Conservation (phyloP, 2,888 invertebrate species). For the Cinara cedri region DNA sequence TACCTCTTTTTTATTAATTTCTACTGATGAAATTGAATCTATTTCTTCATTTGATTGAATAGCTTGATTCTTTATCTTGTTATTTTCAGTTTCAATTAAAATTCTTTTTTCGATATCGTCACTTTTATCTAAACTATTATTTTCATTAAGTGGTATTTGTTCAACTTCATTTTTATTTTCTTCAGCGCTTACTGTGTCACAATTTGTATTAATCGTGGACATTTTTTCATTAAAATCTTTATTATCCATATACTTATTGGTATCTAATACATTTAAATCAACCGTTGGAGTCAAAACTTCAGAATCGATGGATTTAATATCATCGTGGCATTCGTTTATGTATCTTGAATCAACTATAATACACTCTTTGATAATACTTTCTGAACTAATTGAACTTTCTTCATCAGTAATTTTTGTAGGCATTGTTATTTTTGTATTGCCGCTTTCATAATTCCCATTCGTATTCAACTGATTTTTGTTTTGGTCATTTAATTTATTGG, state of each 20-base stretch:
- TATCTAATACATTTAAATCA: not conserved
- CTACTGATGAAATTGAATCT: slow-evolving; percentile 44
- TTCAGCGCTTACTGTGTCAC: slow-evolving; percentile 56
- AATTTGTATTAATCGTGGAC: not conserved
- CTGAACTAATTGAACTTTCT: not conserved
- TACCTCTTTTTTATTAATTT: slow-evolving; percentile 57
- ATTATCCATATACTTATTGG: not conserved
- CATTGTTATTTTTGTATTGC: not conserved
- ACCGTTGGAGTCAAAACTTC: not conserved
- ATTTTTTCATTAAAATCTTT: not conserved
- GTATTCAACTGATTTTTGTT: not conserved
- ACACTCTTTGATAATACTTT: not conserved
- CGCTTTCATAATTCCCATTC: not conserved
- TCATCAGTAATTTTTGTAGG: not conserved
- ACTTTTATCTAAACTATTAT: not conserved
- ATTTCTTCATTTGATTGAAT: not conserved
- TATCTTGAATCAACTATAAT: not conserved
- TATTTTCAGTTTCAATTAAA: not conserved
- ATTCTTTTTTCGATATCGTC: slow-evolving; percentile 47
- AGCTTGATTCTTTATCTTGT: not conserved
- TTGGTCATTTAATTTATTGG: not conserved
- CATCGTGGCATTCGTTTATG: not conserved
- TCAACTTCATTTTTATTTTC: slow-evolving; percentile 59
- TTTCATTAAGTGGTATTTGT: slow-evolving; percentile 4
- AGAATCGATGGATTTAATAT: not conserved